Evolutionary conservation across 1,140 invertebrate genomes (phyloP).

Genomic region (Papilio helenus): DNA sequence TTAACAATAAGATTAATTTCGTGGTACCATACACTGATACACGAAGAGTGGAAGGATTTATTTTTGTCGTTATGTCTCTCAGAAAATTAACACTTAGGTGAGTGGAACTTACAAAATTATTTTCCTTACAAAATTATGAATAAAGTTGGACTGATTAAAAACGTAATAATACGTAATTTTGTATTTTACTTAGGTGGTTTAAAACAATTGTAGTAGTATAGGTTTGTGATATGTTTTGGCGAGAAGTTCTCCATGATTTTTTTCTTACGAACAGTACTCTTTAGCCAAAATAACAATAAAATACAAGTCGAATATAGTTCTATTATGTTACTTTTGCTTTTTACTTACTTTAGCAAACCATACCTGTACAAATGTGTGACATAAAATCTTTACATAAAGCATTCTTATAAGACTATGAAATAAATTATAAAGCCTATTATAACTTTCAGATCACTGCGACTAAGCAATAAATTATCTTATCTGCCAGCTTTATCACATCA

Average conservation of each 20-base stretch:
- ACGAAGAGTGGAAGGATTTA: constrained; percentile 6
- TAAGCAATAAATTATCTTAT: constrained; percentile 48
- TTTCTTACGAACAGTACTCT: too few relatives aligned
- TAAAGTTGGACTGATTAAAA: not conserved
- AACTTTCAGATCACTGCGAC: constrained; percentile 48
- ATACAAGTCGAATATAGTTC: too few relatives aligned
- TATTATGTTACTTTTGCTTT: too few relatives aligned
- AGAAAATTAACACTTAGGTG: constrained; percentile 54
- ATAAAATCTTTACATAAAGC: too few relatives aligned
- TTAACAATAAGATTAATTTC: constrained; percentile 19
- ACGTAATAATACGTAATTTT: not conserved
- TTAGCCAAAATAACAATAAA: too few relatives aligned
- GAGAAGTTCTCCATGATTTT: too few relatives aligned
- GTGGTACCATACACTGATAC: not conserved
- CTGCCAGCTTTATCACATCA: constrained; percentile 48
- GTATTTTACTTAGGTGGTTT: not conserved
- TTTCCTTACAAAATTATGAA: not conserved
- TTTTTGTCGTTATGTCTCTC: constrained; percentile 49
- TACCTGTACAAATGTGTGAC: too few relatives aligned
- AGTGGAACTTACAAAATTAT: constrained; percentile 15
- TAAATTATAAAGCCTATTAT: not conserved
- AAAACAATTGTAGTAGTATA: not conserved
- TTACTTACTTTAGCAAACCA: too few relatives aligned
- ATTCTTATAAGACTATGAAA: too few relatives aligned
- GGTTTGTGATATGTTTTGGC: not conserved